Evolutionary conservation across 2,797 vertebrate genomes (phyloP).

Genomic region (Nyctibius grandis): DNA sequence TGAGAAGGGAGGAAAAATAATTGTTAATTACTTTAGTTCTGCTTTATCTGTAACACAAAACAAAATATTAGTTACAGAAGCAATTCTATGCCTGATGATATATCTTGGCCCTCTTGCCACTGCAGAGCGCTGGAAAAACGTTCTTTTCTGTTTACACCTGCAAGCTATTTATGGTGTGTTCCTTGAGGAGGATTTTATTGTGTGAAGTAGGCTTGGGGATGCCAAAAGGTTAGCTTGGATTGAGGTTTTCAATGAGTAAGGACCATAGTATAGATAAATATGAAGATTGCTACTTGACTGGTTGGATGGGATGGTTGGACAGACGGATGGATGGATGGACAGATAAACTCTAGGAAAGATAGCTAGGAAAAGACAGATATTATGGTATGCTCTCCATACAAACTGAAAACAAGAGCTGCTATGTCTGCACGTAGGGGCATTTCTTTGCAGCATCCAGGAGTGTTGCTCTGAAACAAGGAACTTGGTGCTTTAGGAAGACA

Average conservation of each 20-base stretch:
- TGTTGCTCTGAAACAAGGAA: not conserved
- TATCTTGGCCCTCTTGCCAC: not conserved
- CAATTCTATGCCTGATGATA: not conserved
- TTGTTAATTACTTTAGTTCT: constrained; percentile 53
- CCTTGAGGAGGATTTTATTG: not conserved
- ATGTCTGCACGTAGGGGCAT: not conserved
- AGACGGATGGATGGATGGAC: too few relatives aligned
- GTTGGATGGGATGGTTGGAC: not conserved
- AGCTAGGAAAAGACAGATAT: not conserved
- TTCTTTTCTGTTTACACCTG: not conserved
- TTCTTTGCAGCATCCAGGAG: not conserved
- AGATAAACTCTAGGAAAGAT: not conserved
- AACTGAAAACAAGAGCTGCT: not conserved
- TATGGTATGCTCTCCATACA: not conserved
- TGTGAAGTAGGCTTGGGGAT: not conserved
- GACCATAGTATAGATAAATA: not conserved
- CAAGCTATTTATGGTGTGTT: not conserved
- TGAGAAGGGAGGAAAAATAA: not conserved
- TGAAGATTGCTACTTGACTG: not conserved
- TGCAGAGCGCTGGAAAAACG: not conserved
- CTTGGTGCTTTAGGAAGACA: not conserved
- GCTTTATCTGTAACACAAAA: constrained; percentile 23
- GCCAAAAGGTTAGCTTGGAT: not conserved
- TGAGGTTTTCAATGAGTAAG: not conserved
- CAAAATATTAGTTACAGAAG: constrained; percentile 16